Base-by-base conservation (phyloP, 2,113 vertebrate species). In the Equus quagga region DNA sequence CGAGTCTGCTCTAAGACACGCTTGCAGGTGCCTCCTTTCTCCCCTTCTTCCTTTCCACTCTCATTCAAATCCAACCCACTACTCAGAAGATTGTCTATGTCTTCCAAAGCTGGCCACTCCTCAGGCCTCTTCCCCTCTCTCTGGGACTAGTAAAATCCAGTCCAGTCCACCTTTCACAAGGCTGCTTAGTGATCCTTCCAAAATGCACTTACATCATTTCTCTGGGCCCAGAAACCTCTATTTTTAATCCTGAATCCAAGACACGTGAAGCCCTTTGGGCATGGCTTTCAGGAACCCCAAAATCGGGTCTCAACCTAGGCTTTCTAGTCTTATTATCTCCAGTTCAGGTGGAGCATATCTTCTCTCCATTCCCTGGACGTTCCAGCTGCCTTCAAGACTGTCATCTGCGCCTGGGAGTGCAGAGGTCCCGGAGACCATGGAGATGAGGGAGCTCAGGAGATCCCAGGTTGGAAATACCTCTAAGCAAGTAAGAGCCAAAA, bases 181-280 rank as follows among this genome's bases (percentile, higher is more conserved):
- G n/a, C 36, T n/a, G 15, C 31, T 21, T 8, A 70, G n/a, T 15
- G 31, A 89, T 41, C 17, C 49, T 94, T 90, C 41, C 62, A 67
- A 84, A 93, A 79, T 8, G 5, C 28, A 73, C 46, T 8, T 17
- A 1, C 41, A 10, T 65, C 72, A 23, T 41, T 62, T 79, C 85
- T 84, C 70, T 90, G 56, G 26, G 18, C 33, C 56, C 65, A 95
- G 94, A 93, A 69, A 64, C 28, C 51, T 87, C n/a, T 88, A 23
- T 24, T 70, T 70, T 94, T 14, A 56, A 85, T 91, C 41, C 88
- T 73, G 84, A 89, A 33, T 31, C 79, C 72, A 93, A 70, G 85
- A 80, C 7, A 15, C 91, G 44, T 21, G 49, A n/a, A 79, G 67
- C 31, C 46, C 26, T 78, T 41, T 33, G 6, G 19, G 12, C 36